Percentiles rank a stretch among this genome's conserved stretches.
Evolutionary conservation across 2,113 vertebrate species (phyloP).

Genomic region (Takifugu bimaculatus): DNA sequence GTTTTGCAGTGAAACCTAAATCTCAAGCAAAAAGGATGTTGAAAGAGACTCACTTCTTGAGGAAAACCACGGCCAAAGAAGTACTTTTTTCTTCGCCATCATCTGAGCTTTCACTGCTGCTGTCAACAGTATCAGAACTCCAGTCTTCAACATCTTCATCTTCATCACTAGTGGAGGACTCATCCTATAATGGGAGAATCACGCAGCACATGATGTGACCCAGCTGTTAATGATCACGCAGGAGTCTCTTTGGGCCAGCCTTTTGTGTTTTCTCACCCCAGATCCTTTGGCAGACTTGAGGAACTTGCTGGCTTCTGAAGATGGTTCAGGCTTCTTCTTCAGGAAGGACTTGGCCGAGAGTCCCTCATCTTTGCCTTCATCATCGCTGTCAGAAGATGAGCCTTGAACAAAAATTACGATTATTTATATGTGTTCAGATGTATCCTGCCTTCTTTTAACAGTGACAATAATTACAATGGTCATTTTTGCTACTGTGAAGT

Average conservation of each 20-base stretch:
- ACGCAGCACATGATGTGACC: not conserved
- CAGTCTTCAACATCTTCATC: constrained; percentile 81
- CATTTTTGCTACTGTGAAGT: no score
- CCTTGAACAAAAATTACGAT: constrained; percentile 25
- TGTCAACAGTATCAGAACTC: constrained; percentile 78
- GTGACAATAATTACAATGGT: not conserved
- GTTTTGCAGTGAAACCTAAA: not conserved
- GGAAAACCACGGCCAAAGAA: constrained; percentile 80
- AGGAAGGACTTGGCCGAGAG: constrained; percentile 77
- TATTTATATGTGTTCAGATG: not conserved
- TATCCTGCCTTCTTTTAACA: not conserved
- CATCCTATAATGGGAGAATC: constrained; percentile 56
- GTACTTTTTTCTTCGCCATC: constrained; percentile 77
- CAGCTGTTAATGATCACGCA: not conserved
- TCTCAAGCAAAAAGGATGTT: not conserved
- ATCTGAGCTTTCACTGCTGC: constrained; percentile 79
- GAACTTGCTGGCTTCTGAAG: constrained; percentile 78
- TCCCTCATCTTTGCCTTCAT: constrained; percentile 62
- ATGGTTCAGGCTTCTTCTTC: constrained; percentile 80
- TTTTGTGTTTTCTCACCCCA: constrained; percentile 63
- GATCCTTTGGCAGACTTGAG: constrained; percentile 75
- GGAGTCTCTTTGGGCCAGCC: not conserved
- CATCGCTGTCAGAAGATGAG: constrained; percentile 71
- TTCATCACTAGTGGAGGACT: constrained; percentile 80
- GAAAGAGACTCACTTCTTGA: constrained; percentile 79